A percentile compares a stretch with the other conserved stretches of the same genome.
Evolutionary conservation across 2,797 vertebrate genomes (phyloP).

Genomic region (Scleropages formosus): DNA sequence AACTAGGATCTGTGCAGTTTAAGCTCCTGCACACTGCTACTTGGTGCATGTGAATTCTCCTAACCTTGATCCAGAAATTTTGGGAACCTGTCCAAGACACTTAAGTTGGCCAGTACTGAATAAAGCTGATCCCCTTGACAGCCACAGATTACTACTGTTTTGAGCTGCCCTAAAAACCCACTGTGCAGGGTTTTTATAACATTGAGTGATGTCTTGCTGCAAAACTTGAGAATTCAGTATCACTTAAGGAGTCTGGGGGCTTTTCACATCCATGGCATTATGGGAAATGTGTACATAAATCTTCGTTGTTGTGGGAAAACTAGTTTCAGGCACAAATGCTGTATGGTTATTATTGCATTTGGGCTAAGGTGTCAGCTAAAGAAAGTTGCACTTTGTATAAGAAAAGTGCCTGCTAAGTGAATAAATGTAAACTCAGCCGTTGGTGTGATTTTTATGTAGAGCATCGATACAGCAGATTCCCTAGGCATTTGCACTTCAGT

Average conservation of each 20-base stretch:
- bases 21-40: background rate
- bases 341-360: too few species aligned
- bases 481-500: too few species aligned
- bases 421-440: too few species aligned
- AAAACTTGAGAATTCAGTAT: background rate
- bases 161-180: background rate
- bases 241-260: background rate
- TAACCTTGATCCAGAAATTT: constrained; percentile 1
- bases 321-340: too few species aligned
- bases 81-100: background rate
- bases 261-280: background rate
- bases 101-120: background rate
- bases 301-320: too few species aligned
- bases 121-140: constrained; percentile 12
- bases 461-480: too few species aligned
- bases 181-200: background rate
- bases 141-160: constrained; percentile 2
- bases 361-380: too few species aligned
- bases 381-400: too few species aligned
- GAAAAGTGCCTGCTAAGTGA: too few species aligned
- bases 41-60: background rate
- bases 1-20: too few species aligned
- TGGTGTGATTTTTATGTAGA: too few species aligned
- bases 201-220: background rate
- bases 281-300: too few species aligned